phyloP scores from a whole-genome alignment of 1,140 invertebrate genomes.

The Drosophila parvula region DNA sequence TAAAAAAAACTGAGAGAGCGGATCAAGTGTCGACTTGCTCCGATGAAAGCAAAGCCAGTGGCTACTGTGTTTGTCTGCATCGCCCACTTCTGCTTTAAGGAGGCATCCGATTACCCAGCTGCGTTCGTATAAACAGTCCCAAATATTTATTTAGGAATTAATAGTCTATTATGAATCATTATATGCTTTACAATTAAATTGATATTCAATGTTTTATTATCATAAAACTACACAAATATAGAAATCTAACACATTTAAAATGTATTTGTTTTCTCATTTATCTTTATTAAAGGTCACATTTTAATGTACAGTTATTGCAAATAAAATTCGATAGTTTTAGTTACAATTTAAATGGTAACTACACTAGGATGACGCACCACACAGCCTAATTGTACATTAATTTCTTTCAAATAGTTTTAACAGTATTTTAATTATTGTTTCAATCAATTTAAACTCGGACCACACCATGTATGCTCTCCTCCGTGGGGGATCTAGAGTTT shows the following conservation, averaged over 20 bases:
- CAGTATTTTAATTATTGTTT: not conserved
- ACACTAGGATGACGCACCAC: too few relatives aligned
- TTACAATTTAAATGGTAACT: too few relatives aligned
- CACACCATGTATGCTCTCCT: not conserved
- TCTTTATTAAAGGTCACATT: too few relatives aligned
- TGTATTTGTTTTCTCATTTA: too few relatives aligned
- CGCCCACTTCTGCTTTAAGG: not conserved
- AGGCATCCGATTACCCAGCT: not conserved
- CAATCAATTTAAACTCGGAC: not conserved
- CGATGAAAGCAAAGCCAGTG: conserved; percentile 12
- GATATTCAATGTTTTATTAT: too few relatives aligned
- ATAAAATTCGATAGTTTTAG: too few relatives aligned
- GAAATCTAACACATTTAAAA: too few relatives aligned
- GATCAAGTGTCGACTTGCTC: not conserved
- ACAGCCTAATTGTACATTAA: not conserved
- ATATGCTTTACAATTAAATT: too few relatives aligned
- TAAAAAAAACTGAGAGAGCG: not conserved
- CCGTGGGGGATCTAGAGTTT: conserved; percentile 11
- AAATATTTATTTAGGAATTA: not conserved
- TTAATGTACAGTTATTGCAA: too few relatives aligned
- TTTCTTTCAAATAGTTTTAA: too few relatives aligned
- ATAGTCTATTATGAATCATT: too few relatives aligned
- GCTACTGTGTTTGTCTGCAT: conserved; percentile 16
- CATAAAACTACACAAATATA: too few relatives aligned
- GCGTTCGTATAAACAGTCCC: not conserved